Conservation (phyloP, 2,113 vertebrate genomes). For the Grallaria varia region DNA sequence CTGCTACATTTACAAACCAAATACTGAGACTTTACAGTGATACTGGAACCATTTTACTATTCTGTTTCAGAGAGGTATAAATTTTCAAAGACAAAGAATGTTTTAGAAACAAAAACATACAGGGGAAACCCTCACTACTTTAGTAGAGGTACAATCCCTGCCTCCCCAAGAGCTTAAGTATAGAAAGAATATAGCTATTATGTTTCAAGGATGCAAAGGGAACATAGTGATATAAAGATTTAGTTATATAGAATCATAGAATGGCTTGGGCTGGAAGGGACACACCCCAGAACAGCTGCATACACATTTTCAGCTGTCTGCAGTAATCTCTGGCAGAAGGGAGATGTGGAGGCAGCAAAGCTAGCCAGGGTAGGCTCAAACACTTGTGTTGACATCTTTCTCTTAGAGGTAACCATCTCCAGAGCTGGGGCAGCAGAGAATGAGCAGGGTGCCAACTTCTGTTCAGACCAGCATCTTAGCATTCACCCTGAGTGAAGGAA, state of each 20-base stretch:
- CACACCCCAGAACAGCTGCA: background rate
- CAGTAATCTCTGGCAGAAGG: background rate
- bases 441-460: fast-evolving
- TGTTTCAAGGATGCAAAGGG: background rate
- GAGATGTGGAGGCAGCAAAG: background rate
- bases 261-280: background rate
- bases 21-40: background rate
- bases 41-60: background rate
- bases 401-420: background rate
- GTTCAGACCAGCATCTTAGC: background rate
- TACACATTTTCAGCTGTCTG: background rate
- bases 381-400: too few species aligned
- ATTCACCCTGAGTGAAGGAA: background rate
- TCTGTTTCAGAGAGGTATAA: background rate
- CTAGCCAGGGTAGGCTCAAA: background rate
- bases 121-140: background rate
- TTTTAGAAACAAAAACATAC: background rate
- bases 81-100: background rate
- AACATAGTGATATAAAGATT: background rate
- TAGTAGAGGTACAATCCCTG: background rate
- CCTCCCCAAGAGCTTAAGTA: background rate
- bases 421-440: background rate
- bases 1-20: background rate
- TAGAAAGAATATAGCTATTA: background rate
- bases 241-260: background rate